Percentiles rank a stretch among this genome's conserved stretches.
phyloP scores from a whole-genome alignment of 2,888 invertebrate genomes.

The Autographa pulchrina region DNA sequence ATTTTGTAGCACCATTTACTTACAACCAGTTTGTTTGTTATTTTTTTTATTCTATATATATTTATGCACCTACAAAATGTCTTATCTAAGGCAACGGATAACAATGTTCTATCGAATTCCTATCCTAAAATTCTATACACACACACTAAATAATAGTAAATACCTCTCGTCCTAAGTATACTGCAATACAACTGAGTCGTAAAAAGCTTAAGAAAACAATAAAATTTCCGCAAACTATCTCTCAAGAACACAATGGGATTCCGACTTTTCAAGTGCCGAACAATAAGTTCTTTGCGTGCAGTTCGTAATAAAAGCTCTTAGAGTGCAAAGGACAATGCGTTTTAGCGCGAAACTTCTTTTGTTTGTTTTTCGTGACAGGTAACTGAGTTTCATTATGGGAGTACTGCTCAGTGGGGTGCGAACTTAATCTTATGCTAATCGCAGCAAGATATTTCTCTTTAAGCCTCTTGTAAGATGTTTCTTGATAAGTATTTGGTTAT shows the following conservation, averaged over 20 bases:
- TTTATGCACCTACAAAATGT: too few relatives aligned
- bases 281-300: slow-evolving; percentile 60
- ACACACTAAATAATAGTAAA: slow-evolving; percentile 41
- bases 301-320: slow-evolving; percentile 61
- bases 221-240: slow-evolving; percentile 43
- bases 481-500: not conserved
- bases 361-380: slow-evolving; percentile 53
- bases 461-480: too few relatives aligned
- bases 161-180: slow-evolving; percentile 32
- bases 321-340: slow-evolving; percentile 62
- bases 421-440: slow-evolving; percentile 14
- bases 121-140: slow-evolving; percentile 18
- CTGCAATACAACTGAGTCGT: slow-evolving; percentile 30
- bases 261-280: slow-evolving; percentile 60
- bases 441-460: not conserved
- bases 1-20: too few relatives aligned
- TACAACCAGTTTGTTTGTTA: too few relatives aligned
- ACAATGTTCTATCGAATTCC: not conserved
- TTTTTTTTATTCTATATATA: too few relatives aligned
- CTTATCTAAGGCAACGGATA: not conserved
- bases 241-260: slow-evolving; percentile 50
- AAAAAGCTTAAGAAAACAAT: slow-evolving; percentile 51
- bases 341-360: slow-evolving; percentile 41
- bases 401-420: slow-evolving; percentile 15
- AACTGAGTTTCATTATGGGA: slow-evolving; percentile 46